Evolutionary conservation across 2,797 vertebrate species (phyloP).

Genomic region (Diglossa cyanea): DNA sequence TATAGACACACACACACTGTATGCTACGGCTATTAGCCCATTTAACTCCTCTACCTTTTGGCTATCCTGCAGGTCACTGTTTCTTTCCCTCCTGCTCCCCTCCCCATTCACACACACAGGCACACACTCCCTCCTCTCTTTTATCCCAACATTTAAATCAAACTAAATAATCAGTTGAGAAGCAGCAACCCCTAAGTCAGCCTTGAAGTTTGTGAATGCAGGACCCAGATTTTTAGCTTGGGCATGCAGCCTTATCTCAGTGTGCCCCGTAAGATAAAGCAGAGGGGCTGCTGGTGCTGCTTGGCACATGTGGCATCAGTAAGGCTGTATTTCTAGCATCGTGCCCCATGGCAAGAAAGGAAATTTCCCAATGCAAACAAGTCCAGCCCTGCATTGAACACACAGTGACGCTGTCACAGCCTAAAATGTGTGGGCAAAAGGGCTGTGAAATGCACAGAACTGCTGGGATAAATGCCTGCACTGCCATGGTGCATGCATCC

Average conservation of each 20-base stretch:
- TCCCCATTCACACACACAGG: background rate
- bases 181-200: background rate
- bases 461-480: background rate
- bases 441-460: background rate
- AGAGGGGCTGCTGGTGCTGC: background rate
- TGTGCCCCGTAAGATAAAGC: background rate
- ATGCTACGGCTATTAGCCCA: background rate
- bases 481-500: background rate
- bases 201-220: background rate
- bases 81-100: background rate
- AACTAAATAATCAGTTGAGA: background rate
- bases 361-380: background rate
- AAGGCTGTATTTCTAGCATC: background rate
- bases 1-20: background rate
- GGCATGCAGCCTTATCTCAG: background rate
- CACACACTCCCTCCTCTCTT: background rate
- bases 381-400: background rate
- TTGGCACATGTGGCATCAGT: fast-evolving
- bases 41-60: background rate
- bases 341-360: background rate
- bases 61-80: background rate
- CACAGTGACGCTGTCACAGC: fast-evolving
- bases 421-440: background rate
- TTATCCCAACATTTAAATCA: background rate
- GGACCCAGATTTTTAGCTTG: background rate